These are phyloP conservation scores for Oryzias woworae DNA, from an alignment of 2,113 vertebrate species.

Conservation along the genomic window DNA sequence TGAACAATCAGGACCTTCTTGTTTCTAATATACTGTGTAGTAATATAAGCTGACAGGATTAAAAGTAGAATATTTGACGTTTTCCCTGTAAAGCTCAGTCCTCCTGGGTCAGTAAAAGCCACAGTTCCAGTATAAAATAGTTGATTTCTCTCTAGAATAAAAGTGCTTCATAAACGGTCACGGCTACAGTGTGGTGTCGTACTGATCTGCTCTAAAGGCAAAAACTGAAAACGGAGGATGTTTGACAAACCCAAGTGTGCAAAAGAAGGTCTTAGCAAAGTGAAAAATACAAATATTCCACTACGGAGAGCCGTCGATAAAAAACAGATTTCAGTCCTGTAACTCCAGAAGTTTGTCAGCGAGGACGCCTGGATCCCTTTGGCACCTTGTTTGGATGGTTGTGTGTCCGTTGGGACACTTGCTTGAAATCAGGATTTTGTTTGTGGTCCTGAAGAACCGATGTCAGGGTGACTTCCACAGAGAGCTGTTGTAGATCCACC, in stretches of 20 bases:
- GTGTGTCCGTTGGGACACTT: conserved; percentile 17
- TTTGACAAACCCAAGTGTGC: conserved; percentile 66
- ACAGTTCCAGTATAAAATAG: conserved; percentile 46
- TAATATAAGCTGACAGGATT: conserved; percentile 24
- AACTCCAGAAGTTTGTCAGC: conserved; percentile 13
- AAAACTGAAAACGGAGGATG: conserved; percentile 44
- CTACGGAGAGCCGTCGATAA: conserved; percentile 60
- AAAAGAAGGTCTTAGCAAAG: conserved; percentile 83
- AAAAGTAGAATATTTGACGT: conserved; percentile 26
- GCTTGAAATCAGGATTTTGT: conserved; percentile 18
- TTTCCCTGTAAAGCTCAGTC: conserved; percentile 38
- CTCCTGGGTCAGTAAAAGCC: conserved; percentile 46
- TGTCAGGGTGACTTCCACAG: conserved; percentile 89
- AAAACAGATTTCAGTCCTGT: conserved; percentile 65
- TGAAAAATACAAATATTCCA: conserved; percentile 90
- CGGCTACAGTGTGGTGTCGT: conserved; percentile 35
- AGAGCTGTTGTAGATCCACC: conserved; percentile 87
- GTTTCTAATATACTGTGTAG: conserved; percentile 32
- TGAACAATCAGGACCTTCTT: conserved; percentile 42
- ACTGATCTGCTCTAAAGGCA: conserved; percentile 33
- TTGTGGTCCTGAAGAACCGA: conserved; percentile 15
- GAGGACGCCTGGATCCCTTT: conserved; percentile 47
- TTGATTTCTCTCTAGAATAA: conserved; percentile 46
- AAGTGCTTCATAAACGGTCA: conserved; percentile 53
- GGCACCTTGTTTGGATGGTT: conserved; percentile 54